phyloP scores from a whole-genome alignment of 2,797 vertebrate species.

The Amazona finschi region DNA sequence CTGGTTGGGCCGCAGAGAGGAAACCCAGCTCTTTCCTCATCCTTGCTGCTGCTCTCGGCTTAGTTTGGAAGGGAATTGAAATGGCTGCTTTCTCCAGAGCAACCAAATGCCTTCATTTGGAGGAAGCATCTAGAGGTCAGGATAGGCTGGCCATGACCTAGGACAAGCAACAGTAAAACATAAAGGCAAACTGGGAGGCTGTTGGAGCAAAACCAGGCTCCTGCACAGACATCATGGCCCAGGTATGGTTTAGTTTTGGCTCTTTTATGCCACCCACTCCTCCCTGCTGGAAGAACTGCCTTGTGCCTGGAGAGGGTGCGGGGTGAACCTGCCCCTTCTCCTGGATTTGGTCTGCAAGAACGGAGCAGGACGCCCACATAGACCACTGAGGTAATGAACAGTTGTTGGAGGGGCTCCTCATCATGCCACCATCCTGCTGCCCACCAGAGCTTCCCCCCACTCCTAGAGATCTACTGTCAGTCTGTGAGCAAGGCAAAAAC shows the following conservation, averaged over 20 bases:
- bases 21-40: not conserved
- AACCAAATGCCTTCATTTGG: not conserved
- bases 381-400: not conserved
- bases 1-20: not conserved
- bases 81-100: not conserved
- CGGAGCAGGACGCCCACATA: rapidly evolving
- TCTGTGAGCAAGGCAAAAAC: not conserved
- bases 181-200: not conserved
- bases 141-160: not conserved
- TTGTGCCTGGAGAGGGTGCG: not conserved
- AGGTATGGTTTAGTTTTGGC: not conserved
- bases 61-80: not conserved
- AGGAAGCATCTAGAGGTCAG: not conserved
- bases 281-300: not conserved
- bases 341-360: not conserved
- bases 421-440: not conserved
- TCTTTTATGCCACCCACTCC: not conserved
- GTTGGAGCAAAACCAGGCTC: not conserved
- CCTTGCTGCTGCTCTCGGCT: not conserved
- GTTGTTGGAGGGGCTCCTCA: not conserved
- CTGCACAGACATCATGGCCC: not conserved
- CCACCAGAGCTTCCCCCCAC: rapidly evolving
- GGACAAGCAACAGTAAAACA: not conserved
- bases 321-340: not conserved
- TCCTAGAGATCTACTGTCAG: not conserved